A percentile compares a stretch with the other conserved stretches of the same genome.
These are phyloP conservation scores for Mythimna ferrago DNA, from an alignment of 2,888 invertebrate species.

Conservation along the genomic window DNA sequence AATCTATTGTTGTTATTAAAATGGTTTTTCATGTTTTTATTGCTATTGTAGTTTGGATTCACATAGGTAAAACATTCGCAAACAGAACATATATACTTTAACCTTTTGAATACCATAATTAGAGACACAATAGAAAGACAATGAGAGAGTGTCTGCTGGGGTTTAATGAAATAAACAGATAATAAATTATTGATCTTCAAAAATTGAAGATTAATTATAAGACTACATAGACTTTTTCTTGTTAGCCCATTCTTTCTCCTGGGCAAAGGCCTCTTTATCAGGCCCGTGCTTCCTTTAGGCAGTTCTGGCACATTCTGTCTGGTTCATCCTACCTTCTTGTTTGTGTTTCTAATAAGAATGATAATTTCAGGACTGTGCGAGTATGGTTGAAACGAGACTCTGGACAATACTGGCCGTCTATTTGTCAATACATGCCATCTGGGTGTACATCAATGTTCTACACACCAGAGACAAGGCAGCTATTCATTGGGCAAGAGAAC, in stretches of 20 bases:
- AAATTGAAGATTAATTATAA: no score
- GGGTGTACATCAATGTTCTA: slow-evolving; percentile 98
- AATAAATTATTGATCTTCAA: no score
- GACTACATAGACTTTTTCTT: no score
- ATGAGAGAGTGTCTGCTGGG: no score
- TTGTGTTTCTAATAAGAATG: neutral
- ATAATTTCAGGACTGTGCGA: slow-evolving; percentile 94
- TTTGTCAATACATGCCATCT: slow-evolving; percentile 98
- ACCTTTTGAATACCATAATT: no score
- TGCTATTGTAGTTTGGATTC: neutral
- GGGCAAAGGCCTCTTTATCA: no score
- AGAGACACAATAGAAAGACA: no score
- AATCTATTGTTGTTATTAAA: neutral
- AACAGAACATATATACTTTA: neutral
- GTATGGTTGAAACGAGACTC: slow-evolving; percentile 99
- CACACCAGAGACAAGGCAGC: slow-evolving; percentile 95
- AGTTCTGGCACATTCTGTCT: no score
- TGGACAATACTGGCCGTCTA: slow-evolving; percentile 99
- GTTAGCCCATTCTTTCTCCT: no score
- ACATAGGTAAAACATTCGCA: neutral
- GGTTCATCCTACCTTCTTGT: no score
- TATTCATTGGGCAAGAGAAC: slow-evolving; percentile 99
- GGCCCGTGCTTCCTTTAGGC: no score
- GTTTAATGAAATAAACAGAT: no score
- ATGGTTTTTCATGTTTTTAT: slow-evolving; percentile 2